These are phyloP conservation scores for Brachyistius frenatus DNA, from an alignment of 2,113 vertebrate genomes.

Conservation along the genomic window DNA sequence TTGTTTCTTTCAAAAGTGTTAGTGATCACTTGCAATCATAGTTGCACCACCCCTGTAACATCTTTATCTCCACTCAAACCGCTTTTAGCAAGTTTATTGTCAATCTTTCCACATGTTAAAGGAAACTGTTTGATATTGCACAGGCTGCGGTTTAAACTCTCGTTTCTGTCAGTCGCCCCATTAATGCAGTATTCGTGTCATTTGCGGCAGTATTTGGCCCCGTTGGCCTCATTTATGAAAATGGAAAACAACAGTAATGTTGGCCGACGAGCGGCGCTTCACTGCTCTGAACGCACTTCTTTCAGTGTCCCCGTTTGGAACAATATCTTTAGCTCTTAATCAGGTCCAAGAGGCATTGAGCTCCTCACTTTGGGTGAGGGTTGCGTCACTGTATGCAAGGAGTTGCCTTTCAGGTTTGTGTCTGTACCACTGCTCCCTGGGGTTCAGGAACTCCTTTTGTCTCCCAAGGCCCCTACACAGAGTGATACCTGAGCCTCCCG, in stretches of 20 bases:
- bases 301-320: slow-evolving; percentile 49
- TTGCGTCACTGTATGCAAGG: slow-evolving; percentile 34
- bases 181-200: no score
- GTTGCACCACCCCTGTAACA: no score
- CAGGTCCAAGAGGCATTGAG: slow-evolving; percentile 65
- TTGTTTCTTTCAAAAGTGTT: no score
- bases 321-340: slow-evolving; percentile 67
- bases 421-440: slow-evolving; percentile 41
- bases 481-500: slow-evolving; percentile 72
- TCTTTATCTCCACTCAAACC: no score
- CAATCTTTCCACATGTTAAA: background rate
- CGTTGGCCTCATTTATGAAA: slow-evolving; percentile 40
- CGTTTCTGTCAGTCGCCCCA: no score
- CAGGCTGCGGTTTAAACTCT: background rate
- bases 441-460: slow-evolving; percentile 73
- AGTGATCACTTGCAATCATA: no score
- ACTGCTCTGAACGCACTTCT: slow-evolving; percentile 44
- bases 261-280: slow-evolving; percentile 4
- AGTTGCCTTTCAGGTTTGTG: slow-evolving; percentile 69
- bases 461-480: slow-evolving; percentile 32
- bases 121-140: background rate
- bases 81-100: background rate
- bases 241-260: slow-evolving; percentile 17
- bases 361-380: slow-evolving; percentile 40
- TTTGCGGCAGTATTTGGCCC: slow-evolving; percentile 4